Percentiles rank a stretch among this genome's conserved stretches.
Conservation (phyloP, 1,140 invertebrate species). For the Brachionus angularis region DNA sequence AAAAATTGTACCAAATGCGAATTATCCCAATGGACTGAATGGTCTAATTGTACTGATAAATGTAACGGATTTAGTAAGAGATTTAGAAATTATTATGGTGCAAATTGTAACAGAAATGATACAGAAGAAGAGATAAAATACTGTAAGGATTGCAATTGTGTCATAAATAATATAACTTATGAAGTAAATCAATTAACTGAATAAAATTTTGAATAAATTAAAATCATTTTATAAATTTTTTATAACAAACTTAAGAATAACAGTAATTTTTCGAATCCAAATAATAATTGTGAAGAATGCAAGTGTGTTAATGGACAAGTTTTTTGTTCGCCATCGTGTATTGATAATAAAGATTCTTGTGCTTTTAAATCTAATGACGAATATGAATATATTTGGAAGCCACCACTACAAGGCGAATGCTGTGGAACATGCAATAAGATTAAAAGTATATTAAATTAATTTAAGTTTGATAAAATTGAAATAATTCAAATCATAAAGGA, state of each 20-base stretch:
- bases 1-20: conserved; percentile 42
- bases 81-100: conserved; percentile 31
- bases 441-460: not conserved
- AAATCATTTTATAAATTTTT: not conserved
- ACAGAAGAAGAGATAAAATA: not conserved
- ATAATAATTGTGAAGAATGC: conserved; percentile 27
- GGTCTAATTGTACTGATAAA: conserved; percentile 11
- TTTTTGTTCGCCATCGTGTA: conserved; percentile 7
- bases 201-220: not conserved
- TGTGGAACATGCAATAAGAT: conserved; percentile 14
- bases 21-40: conserved; percentile 30
- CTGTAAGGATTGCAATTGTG: conserved; percentile 19
- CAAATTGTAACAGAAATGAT: conserved; percentile 20
- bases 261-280: not conserved
- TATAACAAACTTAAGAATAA: not conserved
- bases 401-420: not conserved
- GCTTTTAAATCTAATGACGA: not conserved
- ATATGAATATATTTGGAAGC: not conserved
- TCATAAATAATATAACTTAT: not conserved
- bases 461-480: not conserved
- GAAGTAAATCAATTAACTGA: too few species aligned
- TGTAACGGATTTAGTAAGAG: conserved; percentile 19
- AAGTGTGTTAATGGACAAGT: conserved; percentile 6
- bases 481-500: not conserved
- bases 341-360: conserved; percentile 1